These are phyloP conservation scores for Aurelia sp. DNA, from an alignment of 30 jellyfish, hydroid and myxozoan species.

Conservation along the genomic window DNA sequence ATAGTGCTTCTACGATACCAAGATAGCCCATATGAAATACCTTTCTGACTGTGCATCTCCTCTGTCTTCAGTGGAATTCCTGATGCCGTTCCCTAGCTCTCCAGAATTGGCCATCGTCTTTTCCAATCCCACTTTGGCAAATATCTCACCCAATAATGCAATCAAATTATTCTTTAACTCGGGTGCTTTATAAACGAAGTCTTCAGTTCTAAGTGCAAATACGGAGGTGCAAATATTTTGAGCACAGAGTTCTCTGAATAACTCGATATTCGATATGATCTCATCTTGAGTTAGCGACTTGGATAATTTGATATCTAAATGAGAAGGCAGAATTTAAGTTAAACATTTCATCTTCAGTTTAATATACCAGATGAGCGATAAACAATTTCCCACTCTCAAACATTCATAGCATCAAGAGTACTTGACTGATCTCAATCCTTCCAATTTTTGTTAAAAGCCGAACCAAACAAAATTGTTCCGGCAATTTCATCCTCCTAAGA, in stretches of 20 bases:
- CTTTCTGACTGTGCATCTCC: neutral
- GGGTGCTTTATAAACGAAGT: constrained; percentile 63
- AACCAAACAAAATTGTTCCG: no score
- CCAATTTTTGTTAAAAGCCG: no score
- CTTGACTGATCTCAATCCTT: no score
- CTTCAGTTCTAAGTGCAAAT: constrained; percentile 84
- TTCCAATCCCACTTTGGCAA: constrained; percentile 53
- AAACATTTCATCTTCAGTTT: no score
- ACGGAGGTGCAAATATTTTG: constrained; percentile 88
- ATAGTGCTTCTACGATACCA: no score
- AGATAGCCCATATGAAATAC: no score
- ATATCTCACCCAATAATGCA: constrained; percentile 77
- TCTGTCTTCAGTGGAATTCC: neutral
- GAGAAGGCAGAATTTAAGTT: neutral
- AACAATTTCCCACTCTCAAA: no score
- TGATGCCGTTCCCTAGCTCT: neutral
- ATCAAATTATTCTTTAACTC: constrained; percentile 69
- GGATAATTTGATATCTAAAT: constrained; percentile 72
- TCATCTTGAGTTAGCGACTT: constrained; percentile 37
- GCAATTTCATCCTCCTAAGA: no score
- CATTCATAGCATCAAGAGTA: no score
- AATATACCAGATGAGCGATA: no score
- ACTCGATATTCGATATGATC: constrained; percentile 59
- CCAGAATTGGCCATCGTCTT: neutral
- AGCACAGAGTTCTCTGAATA: constrained; percentile 88